Conservation (phyloP, 2,797 vertebrate species). For the Crenuchus spilurus region DNA sequence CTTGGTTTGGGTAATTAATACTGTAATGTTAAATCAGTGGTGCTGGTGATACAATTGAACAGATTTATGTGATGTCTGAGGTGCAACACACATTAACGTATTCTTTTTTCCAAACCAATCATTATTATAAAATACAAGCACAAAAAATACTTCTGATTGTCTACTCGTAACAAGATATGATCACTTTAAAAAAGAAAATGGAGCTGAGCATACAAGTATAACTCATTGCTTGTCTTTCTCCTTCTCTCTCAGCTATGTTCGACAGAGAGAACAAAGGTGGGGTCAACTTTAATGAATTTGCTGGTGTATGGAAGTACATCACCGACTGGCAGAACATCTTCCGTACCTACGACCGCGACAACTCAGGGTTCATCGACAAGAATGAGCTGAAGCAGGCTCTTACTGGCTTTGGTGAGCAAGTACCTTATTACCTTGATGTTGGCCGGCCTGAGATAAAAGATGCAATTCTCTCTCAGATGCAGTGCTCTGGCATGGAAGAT, state of each 20-base stretch:
- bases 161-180: not conserved
- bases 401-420: constrained; percentile 94
- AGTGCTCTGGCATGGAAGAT: not conserved
- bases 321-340: constrained; percentile 99
- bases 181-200: not conserved
- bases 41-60: no score
- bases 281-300: constrained; percentile 97
- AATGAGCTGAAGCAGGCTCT: constrained; percentile 96
- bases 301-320: constrained; percentile 98
- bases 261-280: constrained; percentile 97
- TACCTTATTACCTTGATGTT: constrained; percentile 51
- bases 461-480: no score
- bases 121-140: no score
- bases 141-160: no score
- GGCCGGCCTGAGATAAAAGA: constrained; percentile 41
- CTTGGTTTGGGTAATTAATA: no score
- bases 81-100: no score
- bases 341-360: constrained; percentile 95
- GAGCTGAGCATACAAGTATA: not conserved
- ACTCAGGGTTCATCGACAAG: constrained; percentile 97
- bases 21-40: no score
- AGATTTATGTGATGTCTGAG: no score
- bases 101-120: no score
- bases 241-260: constrained; percentile 89
- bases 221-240: not conserved